Base-by-base conservation (phyloP, 1,140 invertebrate genomes). In the Melipona quadrifasciata region DNA sequence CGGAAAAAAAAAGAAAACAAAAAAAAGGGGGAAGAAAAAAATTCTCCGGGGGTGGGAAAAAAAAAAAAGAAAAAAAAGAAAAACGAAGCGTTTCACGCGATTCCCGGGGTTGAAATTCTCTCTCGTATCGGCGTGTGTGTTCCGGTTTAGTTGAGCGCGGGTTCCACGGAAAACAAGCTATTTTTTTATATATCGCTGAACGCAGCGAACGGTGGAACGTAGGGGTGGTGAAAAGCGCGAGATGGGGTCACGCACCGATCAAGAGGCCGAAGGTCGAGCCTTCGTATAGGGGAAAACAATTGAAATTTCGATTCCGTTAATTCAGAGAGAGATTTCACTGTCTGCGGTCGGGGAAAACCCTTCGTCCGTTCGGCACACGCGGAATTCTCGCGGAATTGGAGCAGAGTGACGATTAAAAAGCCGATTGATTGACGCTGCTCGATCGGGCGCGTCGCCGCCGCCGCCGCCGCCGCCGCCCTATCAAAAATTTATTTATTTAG, bases 231-330 rank as follows among this genome's bases (percentile, higher is more conserved):
- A 67, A 24, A 68, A 11, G 24, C 47, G 70, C 34, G 70, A 53
- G 34, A 17, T 24, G 80, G 39, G 68, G 27, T 6, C 12, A 47
- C 21, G 11, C 47, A 31, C 1, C 21, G 53, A 80, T 80, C 67
- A 61, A 80, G 79, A 31, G 78, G 27, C 8, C 21, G 51, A 27
- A 55, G 31, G 27, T 58, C 34, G 53, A 58, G 4, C 24, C 47
- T 21, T n/a, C 55, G 51, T 51, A 80, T 8, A 21, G 6, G 65
- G 31, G 34, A 14, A 17, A 70, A 70, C 55, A 21, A 80, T 80
- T 55, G 79, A 82, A 82, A 76, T 82, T 75, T 82, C 80, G 73
- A 82, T 82, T 34, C 80, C 58, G 80, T 82, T 82, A 64, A 82
- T 82, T 72, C 80, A 24, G 58, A 17, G 19, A 80, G 21, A 12